Base-by-base conservation (phyloP, 2,797 vertebrate genomes). In the Lateolabrax maculatus region DNA sequence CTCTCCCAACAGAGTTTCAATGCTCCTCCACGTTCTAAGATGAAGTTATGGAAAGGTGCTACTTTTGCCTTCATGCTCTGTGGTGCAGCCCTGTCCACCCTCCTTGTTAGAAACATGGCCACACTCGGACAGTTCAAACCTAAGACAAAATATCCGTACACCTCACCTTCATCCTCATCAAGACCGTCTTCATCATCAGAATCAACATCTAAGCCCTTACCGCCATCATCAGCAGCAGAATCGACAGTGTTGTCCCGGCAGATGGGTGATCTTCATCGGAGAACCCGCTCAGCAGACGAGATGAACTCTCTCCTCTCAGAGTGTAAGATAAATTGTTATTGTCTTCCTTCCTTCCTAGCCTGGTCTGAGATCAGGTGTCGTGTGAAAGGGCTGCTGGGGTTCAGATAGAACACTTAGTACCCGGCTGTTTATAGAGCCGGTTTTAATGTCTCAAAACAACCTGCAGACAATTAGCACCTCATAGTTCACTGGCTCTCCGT, bases 31-130 rank as follows among this genome's bases (percentile, higher is more conserved):
- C 91, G 92, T 95, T 97, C 95, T 97, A 99, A 97, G 96, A 99
- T 99, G 98, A 99, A 97, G 98, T 96, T 98, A 98, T 99, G 98
- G 98, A 98, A 98, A 97, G 95, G 95, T 91, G 96, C 96, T 92
- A 96, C 96, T 95, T 93, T 98, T 90, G 96, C 95, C 95, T 97
- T 97, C 84, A 94, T 98, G 95, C 95, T 99, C 93, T 96, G 97
- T 93, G 97, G 96, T 83, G 96, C 96, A 84, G 87, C 97, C 89
- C 95, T 98, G 83, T 97, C 96, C 92, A 77, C 97, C 92, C 93
- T 98, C 93, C 95, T 98, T 91, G 90, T 96, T 96, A 97, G 92
- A 94, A 96, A 97, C 92, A 94, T 96, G 90, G 87, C 94, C 90
- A 90, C 94, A 16, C 51, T 95, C 75, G 93, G 86, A 89, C 91